These are phyloP conservation scores for Phasia obesa DNA, from an alignment of 2,888 invertebrate species.

Conservation along the genomic window DNA sequence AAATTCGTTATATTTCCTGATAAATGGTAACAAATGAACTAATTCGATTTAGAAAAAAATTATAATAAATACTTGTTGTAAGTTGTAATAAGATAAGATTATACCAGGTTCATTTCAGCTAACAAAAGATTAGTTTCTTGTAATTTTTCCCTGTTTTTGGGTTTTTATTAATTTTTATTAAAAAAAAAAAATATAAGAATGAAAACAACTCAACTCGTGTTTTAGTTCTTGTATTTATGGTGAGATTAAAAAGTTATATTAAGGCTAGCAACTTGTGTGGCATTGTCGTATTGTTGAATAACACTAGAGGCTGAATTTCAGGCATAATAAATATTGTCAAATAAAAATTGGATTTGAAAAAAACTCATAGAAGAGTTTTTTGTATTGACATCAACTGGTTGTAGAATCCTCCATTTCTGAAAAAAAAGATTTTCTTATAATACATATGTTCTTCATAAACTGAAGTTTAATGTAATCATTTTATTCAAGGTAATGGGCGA, in stretches of 20 bases:
- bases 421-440: too few relatives aligned
- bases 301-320: not conserved
- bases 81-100: constrained; percentile 25
- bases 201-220: constrained; percentile 43
- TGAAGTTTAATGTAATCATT: too few relatives aligned
- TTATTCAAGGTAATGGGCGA: too few relatives aligned
- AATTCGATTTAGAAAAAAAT: constrained; percentile 40
- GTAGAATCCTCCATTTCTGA: too few relatives aligned
- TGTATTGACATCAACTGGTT: too few relatives aligned
- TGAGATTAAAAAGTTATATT: constrained; percentile 25
- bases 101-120: constrained; percentile 45
- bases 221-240: constrained; percentile 9
- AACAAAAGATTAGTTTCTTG: constrained; percentile 56
- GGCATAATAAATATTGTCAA: not conserved
- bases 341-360: not conserved
- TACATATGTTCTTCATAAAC: too few relatives aligned
- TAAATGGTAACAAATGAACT: constrained; percentile 66
- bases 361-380: too few relatives aligned
- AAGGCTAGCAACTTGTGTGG: constrained; percentile 61
- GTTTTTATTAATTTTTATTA: constrained; percentile 37
- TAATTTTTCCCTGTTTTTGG: not conserved
- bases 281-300: constrained; percentile 17
- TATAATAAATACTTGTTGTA: constrained; percentile 9
- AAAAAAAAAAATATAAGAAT: constrained; percentile 40
- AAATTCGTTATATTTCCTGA: constrained; percentile 37